Percentiles rank a stretch among this genome's conserved stretches.
These are phyloP conservation scores for Petrosia ficiformis DNA, from an alignment of 37 sponge, comb jelly and placozoan species.

Conservation along the genomic window DNA sequence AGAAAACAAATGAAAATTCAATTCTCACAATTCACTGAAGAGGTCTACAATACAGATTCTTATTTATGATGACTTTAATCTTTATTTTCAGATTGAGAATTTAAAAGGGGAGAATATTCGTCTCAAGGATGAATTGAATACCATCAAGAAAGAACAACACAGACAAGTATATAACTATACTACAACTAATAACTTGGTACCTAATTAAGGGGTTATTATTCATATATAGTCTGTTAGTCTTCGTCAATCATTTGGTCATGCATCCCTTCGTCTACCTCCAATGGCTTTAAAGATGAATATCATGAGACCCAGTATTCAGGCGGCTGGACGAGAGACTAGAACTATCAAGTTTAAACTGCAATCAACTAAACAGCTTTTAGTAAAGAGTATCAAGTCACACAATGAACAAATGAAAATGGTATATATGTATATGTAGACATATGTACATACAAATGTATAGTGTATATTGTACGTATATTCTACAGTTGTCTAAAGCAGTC, in stretches of 20 bases:
- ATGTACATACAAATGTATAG: too few relatives aligned
- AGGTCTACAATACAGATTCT: neutral
- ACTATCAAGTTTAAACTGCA: neutral
- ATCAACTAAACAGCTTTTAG: neutral
- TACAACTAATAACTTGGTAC: neutral
- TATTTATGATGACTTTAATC: neutral
- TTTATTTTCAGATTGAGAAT: constrained; percentile 25
- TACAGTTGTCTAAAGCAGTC: constrained; percentile 33
- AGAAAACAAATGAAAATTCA: constrained; percentile 23
- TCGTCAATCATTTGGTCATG: neutral
- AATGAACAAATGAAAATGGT: constrained; percentile 1
- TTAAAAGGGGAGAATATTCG: constrained; percentile 26
- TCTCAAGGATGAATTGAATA: constrained; percentile 32
- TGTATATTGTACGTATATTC: neutral
- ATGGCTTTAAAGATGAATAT: neutral
- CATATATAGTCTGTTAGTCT: neutral
- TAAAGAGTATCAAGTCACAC: neutral
- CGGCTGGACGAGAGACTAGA: neutral
- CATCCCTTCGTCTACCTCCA: neutral
- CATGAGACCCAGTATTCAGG: neutral
- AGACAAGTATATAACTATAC: constrained; percentile 19
- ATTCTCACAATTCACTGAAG: constrained; percentile 32
- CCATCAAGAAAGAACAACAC: constrained; percentile 21
- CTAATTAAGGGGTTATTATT: neutral
- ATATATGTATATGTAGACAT: too few relatives aligned